Conservation (phyloP, 2,888 invertebrate genomes). For the Amaurobius ferox region DNA sequence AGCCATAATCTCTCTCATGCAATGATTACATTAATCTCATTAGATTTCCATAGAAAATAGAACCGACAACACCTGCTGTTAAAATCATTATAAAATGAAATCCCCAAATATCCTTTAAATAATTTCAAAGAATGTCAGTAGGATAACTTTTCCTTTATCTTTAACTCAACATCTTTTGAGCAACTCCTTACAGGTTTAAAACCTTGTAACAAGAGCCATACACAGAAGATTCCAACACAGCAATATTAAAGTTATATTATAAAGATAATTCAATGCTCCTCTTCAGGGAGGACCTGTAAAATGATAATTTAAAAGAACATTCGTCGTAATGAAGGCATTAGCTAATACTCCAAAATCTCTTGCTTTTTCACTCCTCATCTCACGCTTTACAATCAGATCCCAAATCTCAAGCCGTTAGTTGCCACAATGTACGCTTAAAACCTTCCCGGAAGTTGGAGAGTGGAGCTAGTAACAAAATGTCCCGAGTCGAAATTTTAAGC, state of each 20-base stretch:
- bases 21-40: background rate
- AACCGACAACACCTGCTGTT: background rate
- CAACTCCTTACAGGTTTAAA: background rate
- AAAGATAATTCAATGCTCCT: background rate
- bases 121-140: background rate
- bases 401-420: conserved; percentile 3
- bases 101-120: background rate
- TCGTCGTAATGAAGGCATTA: conserved; percentile 12
- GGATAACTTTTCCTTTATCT: background rate
- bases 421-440: background rate
- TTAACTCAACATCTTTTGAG: background rate
- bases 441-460: background rate
- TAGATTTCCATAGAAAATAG: background rate
- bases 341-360: background rate
- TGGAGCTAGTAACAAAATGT: conserved; percentile 2
- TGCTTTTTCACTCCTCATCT: background rate
- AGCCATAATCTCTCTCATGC: too few relatives aligned
- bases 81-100: background rate
- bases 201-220: background rate
- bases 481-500: conserved; percentile 51
- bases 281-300: background rate
- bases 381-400: background rate
- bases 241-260: background rate
- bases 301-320: conserved; percentile 12
- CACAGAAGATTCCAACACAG: background rate